phyloP scores from a whole-genome alignment of 1,140 invertebrate genomes.

The Neuroterus valhalla region DNA sequence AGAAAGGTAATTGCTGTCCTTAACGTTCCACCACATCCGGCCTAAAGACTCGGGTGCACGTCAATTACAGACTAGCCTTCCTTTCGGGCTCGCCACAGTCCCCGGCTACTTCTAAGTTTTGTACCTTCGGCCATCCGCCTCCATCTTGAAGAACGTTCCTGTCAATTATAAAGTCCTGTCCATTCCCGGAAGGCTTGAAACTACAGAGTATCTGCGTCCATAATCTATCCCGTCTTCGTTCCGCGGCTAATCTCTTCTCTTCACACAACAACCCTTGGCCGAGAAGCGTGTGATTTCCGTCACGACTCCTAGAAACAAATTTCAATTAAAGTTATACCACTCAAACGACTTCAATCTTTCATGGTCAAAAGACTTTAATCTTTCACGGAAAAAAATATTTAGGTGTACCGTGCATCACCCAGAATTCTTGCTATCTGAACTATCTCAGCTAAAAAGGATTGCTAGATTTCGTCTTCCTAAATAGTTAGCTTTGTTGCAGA shows the following conservation, averaged over 20 bases:
- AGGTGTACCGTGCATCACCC: no score
- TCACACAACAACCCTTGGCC: conserved; percentile 8
- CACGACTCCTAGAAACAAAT: conserved; percentile 38
- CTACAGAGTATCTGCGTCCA: conserved; percentile 54
- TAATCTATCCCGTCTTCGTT: conserved; percentile 51
- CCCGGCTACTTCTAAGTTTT: conserved; percentile 55
- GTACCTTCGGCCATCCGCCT: conserved; percentile 58
- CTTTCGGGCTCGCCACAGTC: conserved; percentile 49
- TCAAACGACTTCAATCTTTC: no score
- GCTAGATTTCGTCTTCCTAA: no score
- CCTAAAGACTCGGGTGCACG: conserved; percentile 46
- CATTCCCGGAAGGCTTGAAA: conserved; percentile 67
- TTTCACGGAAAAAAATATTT: no score
- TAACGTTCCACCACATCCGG: conserved; percentile 62
- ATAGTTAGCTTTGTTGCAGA: no score
- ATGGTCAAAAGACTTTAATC: no score
- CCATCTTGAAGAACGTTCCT: conserved; percentile 58
- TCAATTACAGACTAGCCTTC: conserved; percentile 55
- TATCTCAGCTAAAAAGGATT: no score
- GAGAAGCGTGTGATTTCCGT: not conserved
- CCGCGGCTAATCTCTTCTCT: conserved; percentile 43
- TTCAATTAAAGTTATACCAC: conserved; percentile 18
- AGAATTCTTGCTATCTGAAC: no score
- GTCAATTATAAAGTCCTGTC: conserved; percentile 65
- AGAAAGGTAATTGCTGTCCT: conserved; percentile 63